Conservation (phyloP, 2,888 invertebrate species). For the Heteromyza rotundicornis region DNA sequence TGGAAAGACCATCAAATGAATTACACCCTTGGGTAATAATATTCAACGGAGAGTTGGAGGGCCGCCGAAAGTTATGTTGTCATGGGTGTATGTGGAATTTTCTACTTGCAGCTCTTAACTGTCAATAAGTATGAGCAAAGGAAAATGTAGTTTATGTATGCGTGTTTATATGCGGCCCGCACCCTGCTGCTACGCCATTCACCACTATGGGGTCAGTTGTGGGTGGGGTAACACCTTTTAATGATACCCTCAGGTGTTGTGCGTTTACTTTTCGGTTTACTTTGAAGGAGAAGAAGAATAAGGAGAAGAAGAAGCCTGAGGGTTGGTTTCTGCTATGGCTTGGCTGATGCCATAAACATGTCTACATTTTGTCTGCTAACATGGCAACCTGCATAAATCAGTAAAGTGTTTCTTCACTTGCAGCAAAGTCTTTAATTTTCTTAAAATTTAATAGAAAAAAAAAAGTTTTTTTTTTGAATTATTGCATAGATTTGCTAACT, state of each 20-base stretch:
- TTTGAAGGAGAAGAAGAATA: too few species aligned
- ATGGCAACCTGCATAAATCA: not conserved
- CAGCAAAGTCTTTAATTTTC: too few species aligned
- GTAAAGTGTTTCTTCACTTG: too few species aligned
- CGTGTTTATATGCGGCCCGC: too few species aligned
- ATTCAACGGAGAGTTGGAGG: conserved; percentile 14
- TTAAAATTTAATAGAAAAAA: too few species aligned
- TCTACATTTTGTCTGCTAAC: conserved; percentile 3
- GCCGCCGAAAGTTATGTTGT: not conserved
- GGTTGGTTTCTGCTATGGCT: too few species aligned
- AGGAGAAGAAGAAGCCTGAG: too few species aligned
- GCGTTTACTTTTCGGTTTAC: not conserved
- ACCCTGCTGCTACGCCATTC: conserved; percentile 1
- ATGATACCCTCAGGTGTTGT: conserved; percentile 11
- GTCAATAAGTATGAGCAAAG: too few species aligned
- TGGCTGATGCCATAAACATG: not conserved
- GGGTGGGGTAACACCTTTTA: not conserved
- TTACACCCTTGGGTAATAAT: conserved; percentile 37
- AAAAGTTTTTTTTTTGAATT: too few species aligned
- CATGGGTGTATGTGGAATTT: not conserved
- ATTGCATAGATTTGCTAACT: too few species aligned
- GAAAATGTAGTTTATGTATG: too few species aligned
- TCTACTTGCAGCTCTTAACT: too few species aligned
- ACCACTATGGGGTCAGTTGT: not conserved
- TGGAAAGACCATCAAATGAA: conserved; percentile 15